Percentiles rank a stretch among this genome's conserved stretches.
phyloP scores from a whole-genome alignment of 2,113 vertebrate species.

The Lampris megalopsis region DNA sequence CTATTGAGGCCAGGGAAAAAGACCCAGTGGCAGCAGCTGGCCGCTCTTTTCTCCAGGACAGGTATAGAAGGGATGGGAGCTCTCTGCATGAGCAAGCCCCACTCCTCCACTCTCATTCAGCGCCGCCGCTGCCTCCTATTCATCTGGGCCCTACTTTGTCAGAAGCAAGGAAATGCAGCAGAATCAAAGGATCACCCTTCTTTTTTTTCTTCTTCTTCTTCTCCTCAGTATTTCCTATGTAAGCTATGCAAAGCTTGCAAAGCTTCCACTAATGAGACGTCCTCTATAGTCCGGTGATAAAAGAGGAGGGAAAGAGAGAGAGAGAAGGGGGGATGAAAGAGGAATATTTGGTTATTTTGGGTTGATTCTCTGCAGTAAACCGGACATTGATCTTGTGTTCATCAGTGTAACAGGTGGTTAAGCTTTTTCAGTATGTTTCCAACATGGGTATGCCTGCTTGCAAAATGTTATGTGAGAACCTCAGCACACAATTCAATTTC shows the following conservation, averaged over 20 bases:
- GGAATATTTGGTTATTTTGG: slow-evolving; percentile 75
- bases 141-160: slow-evolving; percentile 74
- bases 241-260: slow-evolving; percentile 71
- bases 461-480: slow-evolving; percentile 25
- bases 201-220: slow-evolving; percentile 69
- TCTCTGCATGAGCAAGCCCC: slow-evolving; percentile 79
- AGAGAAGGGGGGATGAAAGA: slow-evolving; percentile 66
- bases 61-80: slow-evolving; percentile 75
- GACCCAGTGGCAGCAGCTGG: slow-evolving; percentile 80
- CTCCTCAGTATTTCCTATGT: slow-evolving; percentile 70
- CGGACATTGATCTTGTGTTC: slow-evolving; percentile 57
- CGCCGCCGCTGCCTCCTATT: slow-evolving; percentile 70
- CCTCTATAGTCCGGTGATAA: slow-evolving; percentile 42
- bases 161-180: slow-evolving; percentile 61
- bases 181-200: slow-evolving; percentile 70
- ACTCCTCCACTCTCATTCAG: slow-evolving; percentile 72
- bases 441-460: slow-evolving; percentile 25
- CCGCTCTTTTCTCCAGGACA: slow-evolving; percentile 73
- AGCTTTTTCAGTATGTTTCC: slow-evolving; percentile 25
- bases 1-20: slow-evolving; percentile 80
- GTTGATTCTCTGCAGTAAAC: slow-evolving; percentile 53
- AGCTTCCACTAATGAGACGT: slow-evolving; percentile 73
- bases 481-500: slow-evolving; percentile 22
- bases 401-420: slow-evolving; percentile 52
- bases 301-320: slow-evolving; percentile 22